Evolutionary conservation across 2,888 invertebrate genomes (phyloP).

Genomic region (Plagodis pulveraria): DNA sequence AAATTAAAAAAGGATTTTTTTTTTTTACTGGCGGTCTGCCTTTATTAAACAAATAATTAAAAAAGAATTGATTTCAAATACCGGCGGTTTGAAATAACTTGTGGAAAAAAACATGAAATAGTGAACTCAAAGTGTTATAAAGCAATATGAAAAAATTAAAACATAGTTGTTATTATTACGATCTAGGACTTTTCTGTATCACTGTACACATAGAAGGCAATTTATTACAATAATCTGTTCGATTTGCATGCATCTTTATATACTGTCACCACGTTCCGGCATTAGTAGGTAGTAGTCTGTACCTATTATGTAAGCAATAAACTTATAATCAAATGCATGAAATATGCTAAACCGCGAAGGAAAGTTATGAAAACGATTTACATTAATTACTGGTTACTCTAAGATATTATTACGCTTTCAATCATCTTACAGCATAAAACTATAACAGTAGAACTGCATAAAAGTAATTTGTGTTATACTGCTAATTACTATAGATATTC

Average conservation of each 20-base stretch:
- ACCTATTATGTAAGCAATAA: slow-evolving; percentile 9
- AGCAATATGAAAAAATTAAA: background rate
- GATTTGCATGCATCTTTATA: slow-evolving; percentile 17
- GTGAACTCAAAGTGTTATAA: background rate
- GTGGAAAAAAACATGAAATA: too few species aligned
- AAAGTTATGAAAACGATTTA: slow-evolving; percentile 16
- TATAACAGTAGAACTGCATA: background rate
- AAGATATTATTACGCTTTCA: background rate
- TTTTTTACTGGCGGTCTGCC: too few species aligned
- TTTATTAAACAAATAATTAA: too few species aligned
- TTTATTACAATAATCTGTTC: slow-evolving; percentile 17
- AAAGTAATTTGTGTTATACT: too few species aligned
- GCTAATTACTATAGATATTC: too few species aligned
- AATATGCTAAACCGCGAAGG: slow-evolving; percentile 17
- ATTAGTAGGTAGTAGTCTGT: slow-evolving; percentile 2
- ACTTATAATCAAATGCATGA: slow-evolving; percentile 19
- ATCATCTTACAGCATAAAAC: background rate
- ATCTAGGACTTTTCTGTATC: background rate
- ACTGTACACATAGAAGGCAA: slow-evolving; percentile 3
- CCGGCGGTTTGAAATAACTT: too few species aligned
- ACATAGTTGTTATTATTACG: background rate
- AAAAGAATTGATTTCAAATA: too few species aligned
- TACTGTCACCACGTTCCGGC: slow-evolving; percentile 13
- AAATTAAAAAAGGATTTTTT: too few species aligned
- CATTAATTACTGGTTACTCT: slow-evolving; percentile 12